Base-by-base conservation (phyloP, 37 sponge, comb jelly and placozoan species). In the Geodia barretti region DNA sequence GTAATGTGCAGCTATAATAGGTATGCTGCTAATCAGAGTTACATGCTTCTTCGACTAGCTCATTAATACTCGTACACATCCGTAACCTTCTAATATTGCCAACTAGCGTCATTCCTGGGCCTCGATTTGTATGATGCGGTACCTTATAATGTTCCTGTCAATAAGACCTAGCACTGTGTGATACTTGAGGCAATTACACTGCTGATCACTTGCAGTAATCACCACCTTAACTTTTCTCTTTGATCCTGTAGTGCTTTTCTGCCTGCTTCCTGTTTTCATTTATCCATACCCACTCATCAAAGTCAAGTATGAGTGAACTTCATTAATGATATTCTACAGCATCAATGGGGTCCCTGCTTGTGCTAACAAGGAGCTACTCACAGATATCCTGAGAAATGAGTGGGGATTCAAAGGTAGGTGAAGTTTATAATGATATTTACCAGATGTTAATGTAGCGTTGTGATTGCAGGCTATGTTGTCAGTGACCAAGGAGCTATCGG, bases 401-500 rank as follows among this genome's bases (percentile, higher is more conserved):
- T 89, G 89, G 89, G 67, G 67, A 24, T 89, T 89, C 38, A 42
- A 70, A 64, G 81, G 81, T 81, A 71, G 23, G 8, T 14, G 7
- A 47, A 47, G 3, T 30, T 28, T 5, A 9, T 34, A 69, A 28
- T 14, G 14, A 47, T 7, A 47, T 7, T 47, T 47, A 47, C 7
- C 7, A 47, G 14, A 47, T 47, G 54, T 47, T 47, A 47, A 47
- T 7, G 54, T 17, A 47, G 7, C 14, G 7, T 47, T 47, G 54
- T 17, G 54, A 47, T 47, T 7, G 32, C 63, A 79, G 89, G 89
- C 23, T 89, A 89, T 43, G 84, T 89, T 47, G 79, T 89, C 64
- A 89, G 89, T 73, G 89, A 89, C 40, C 84, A 83, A 65, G 89
- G 84, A 67, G 89, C 89, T 20, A 62, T 89, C 8, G 89, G 84